phyloP scores from a whole-genome alignment of 2,113 vertebrate species.

The Caranx ignobilis region DNA sequence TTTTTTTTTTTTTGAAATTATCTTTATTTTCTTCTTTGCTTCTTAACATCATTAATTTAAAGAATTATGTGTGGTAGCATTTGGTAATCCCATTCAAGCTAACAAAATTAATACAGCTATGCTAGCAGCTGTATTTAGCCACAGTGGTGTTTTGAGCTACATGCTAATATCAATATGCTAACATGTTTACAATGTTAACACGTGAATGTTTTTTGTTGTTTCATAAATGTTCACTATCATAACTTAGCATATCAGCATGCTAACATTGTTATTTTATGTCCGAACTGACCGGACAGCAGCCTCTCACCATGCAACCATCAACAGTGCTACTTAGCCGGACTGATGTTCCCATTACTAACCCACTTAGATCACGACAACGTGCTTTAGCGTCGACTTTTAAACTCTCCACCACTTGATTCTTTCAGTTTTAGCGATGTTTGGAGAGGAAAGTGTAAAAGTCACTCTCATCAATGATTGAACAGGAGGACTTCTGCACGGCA shows the following conservation, averaged over 20 bases:
- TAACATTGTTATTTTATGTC: neutral
- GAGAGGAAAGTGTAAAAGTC: conserved; percentile 16
- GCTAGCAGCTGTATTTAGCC: neutral
- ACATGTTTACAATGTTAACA: neutral
- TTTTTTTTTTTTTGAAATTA: too few relatives aligned
- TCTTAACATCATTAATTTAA: too few relatives aligned
- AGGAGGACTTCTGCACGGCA: conserved; percentile 41
- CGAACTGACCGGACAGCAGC: neutral
- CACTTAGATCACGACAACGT: neutral
- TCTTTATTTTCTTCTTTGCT: too few relatives aligned
- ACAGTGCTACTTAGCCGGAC: neutral
- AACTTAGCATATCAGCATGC: neutral
- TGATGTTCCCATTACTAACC: neutral
- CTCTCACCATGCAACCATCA: neutral
- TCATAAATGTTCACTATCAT: neutral
- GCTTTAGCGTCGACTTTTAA: conserved; percentile 7
- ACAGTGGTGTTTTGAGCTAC: neutral
- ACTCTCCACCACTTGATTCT: conserved; percentile 7
- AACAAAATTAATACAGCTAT: neutral
- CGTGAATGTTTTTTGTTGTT: neutral
- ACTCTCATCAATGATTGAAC: conserved; percentile 27
- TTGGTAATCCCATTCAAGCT: neutral
- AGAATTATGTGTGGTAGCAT: too few relatives aligned
- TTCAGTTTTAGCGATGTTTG: conserved; percentile 8
- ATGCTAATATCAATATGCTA: neutral